Evolutionary conservation across 2,797 vertebrate species (phyloP).

Genomic region (Etheostoma perlongum): DNA sequence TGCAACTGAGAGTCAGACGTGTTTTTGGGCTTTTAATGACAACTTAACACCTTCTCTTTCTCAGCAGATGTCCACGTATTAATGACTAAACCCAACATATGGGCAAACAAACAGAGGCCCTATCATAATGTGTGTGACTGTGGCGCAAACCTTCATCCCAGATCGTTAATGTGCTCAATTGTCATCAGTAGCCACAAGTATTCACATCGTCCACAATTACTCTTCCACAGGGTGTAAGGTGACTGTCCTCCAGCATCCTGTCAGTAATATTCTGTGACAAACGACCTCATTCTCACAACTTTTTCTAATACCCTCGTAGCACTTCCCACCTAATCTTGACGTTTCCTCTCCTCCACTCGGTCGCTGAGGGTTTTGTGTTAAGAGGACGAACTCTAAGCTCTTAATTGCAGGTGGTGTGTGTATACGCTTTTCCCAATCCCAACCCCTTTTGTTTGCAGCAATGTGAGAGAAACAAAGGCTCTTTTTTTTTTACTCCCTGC

Average conservation of each 20-base stretch:
- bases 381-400: conserved; percentile 75
- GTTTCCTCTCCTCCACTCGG: conserved; percentile 70
- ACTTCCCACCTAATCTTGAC: conserved; percentile 77
- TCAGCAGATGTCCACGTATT: conserved; percentile 56
- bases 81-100: conserved; percentile 55
- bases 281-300: conserved; percentile 70
- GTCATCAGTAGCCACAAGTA: conserved; percentile 83
- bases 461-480: conserved; percentile 76
- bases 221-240: conserved; percentile 78
- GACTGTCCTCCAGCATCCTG: conserved; percentile 74
- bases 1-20: not conserved
- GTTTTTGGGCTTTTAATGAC: conserved; percentile 41
- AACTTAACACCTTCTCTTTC: conserved; percentile 56
- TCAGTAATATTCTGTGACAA: conserved; percentile 82
- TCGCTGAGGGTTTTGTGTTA: conserved; percentile 61
- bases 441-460: conserved; percentile 72
- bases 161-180: conserved; percentile 69
- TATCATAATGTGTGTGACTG: conserved; percentile 79
- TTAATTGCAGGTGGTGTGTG: conserved; percentile 83
- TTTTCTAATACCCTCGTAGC: conserved; percentile 53
- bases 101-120: conserved; percentile 76
- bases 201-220: conserved; percentile 77
- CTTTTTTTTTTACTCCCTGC: conserved; percentile 63
- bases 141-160: conserved; percentile 66
- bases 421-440: conserved; percentile 66